These are phyloP conservation scores for Pseudomyrmex gracilis DNA, from an alignment of 1,140 invertebrate species.

Conservation along the genomic window DNA sequence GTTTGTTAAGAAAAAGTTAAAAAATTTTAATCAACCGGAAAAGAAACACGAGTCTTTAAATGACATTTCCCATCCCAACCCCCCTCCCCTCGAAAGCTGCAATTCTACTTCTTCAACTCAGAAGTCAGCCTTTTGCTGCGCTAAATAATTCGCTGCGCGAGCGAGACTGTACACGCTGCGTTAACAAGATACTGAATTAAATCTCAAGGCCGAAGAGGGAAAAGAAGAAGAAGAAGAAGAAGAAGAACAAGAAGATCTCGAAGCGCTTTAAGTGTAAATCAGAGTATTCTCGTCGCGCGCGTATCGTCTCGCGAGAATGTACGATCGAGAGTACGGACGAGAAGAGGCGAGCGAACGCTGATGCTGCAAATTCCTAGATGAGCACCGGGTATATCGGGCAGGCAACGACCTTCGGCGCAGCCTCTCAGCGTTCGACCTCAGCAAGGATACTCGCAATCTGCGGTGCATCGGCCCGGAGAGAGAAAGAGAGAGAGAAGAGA, in stretches of 20 bases:
- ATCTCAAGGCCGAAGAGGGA: too few species aligned
- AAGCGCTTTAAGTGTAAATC: not conserved
- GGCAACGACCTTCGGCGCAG: conserved; percentile 79
- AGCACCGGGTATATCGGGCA: conserved; percentile 73
- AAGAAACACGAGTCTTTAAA: too few species aligned
- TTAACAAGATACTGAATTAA: not conserved
- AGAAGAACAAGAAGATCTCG: too few species aligned
- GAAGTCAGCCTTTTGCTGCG: too few species aligned
- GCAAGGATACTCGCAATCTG: conserved; percentile 82
- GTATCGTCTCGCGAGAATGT: not conserved
- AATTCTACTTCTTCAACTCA: not conserved
- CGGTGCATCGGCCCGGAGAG: conserved; percentile 76
- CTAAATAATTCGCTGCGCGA: not conserved
- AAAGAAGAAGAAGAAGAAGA: too few species aligned
- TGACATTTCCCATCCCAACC: too few species aligned
- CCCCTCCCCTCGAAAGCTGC: too few species aligned
- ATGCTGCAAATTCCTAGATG: conserved; percentile 51
- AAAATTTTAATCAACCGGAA: too few species aligned
- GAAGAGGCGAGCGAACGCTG: too few species aligned
- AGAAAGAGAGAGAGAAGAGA: too few species aligned
- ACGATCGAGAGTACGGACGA: not conserved
- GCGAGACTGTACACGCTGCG: too few species aligned
- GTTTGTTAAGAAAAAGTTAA: too few species aligned
- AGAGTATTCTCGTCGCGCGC: not conserved
- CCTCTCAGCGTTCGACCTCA: conserved; percentile 68